phyloP scores from a whole-genome alignment of 2,888 invertebrate genomes.

The Dromius quadrimaculatus region DNA sequence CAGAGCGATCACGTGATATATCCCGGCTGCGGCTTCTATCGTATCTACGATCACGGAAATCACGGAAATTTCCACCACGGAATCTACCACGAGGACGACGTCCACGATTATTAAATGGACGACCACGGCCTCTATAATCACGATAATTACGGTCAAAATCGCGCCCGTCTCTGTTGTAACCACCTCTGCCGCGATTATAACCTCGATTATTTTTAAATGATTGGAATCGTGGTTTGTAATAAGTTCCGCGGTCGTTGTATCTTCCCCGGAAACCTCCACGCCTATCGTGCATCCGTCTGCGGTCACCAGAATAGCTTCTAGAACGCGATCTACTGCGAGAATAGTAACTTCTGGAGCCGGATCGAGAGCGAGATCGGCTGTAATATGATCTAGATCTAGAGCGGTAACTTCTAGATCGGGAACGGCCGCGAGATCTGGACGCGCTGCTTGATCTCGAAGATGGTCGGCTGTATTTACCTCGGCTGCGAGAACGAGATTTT shows the following conservation, averaged over 20 bases:
- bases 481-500: slow-evolving; percentile 76
- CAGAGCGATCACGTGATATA: slow-evolving; percentile 55
- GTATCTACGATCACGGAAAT: slow-evolving; percentile 76
- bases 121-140: slow-evolving; percentile 62
- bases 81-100: slow-evolving; percentile 61
- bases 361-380: slow-evolving; percentile 68
- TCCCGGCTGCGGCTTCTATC: slow-evolving; percentile 77
- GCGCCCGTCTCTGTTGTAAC: slow-evolving; percentile 52
- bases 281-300: slow-evolving; percentile 65
- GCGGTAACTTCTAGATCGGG: slow-evolving; percentile 70
- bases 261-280: slow-evolving; percentile 67
- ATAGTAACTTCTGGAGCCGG: slow-evolving; percentile 67
- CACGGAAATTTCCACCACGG: slow-evolving; percentile 70
- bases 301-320: slow-evolving; percentile 71
- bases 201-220: slow-evolving; percentile 72
- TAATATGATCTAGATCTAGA: slow-evolving; percentile 72
- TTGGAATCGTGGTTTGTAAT: slow-evolving; percentile 84
- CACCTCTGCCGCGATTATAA: slow-evolving; percentile 62
- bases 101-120: slow-evolving; percentile 62
- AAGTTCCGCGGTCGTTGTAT: slow-evolving; percentile 80
- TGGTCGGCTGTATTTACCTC: slow-evolving; percentile 66
- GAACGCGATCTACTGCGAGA: slow-evolving; percentile 70
- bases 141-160: slow-evolving; percentile 62
- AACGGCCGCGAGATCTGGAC: slow-evolving; percentile 64
- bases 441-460: slow-evolving; percentile 59